Conservation (phyloP, 2,113 vertebrate species). For the Oplegnathus fasciatus region DNA sequence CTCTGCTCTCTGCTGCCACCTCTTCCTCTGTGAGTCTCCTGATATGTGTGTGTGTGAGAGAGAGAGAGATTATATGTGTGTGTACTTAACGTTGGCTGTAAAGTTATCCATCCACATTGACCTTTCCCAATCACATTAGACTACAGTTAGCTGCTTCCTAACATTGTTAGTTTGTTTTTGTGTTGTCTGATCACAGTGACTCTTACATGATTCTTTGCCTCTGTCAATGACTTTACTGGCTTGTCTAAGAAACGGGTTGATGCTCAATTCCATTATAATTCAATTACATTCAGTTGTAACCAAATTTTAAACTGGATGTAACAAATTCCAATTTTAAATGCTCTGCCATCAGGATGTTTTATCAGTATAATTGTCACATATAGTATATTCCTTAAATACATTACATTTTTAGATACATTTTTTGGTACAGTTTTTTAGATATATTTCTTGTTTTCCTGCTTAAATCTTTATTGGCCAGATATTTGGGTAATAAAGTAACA, state of each 20-base stretch:
- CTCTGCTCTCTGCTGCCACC: slow-evolving; percentile 96
- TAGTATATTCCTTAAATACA: neutral
- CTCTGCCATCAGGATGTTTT: neutral
- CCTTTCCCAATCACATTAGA: slow-evolving; percentile 81
- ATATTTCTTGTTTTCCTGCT: neutral
- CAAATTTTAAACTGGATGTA: slow-evolving; percentile 41
- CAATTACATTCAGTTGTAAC: slow-evolving; percentile 44
- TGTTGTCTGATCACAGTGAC: slow-evolving; percentile 69
- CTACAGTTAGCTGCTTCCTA: slow-evolving; percentile 70
- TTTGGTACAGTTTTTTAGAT: neutral
- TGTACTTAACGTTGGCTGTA: neutral
- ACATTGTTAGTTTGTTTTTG: slow-evolving; percentile 77
- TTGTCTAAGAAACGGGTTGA: slow-evolving; percentile 31
- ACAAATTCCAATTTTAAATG: slow-evolving; percentile 37
- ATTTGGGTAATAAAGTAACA: neutral
- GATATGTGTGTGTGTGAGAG: neutral
- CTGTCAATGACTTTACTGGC: slow-evolving; percentile 42
- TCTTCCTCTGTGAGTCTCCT: slow-evolving; percentile 92
- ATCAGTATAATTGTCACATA: neutral
- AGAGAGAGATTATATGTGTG: neutral
- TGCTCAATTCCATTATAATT: slow-evolving; percentile 55
- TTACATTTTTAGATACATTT: neutral
- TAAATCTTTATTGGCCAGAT: neutral
- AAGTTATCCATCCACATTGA: slow-evolving; percentile 77
- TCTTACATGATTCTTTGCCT: slow-evolving; percentile 56